Conservation (phyloP, 2,113 vertebrate genomes). For the Cariama cristata region DNA sequence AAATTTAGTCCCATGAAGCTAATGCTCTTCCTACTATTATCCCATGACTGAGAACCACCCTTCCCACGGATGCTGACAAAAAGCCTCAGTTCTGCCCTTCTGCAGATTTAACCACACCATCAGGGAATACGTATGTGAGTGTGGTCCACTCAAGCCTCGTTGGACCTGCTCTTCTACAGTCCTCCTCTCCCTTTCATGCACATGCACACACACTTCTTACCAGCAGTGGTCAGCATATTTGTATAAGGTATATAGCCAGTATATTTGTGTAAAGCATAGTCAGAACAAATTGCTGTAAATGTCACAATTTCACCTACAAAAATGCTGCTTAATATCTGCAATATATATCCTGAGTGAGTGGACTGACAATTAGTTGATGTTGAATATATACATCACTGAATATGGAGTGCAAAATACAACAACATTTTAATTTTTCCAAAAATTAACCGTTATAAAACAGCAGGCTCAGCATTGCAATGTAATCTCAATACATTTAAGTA, state of each 20-base stretch:
- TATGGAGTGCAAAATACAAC: not conserved
- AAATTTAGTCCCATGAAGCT: not conserved
- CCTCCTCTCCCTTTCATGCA: not conserved
- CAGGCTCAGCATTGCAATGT: not conserved
- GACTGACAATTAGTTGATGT: not conserved
- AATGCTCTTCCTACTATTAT: not conserved
- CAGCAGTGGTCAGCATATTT: not conserved
- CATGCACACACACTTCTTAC: not conserved
- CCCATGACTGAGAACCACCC: not conserved
- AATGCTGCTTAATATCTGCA: not conserved
- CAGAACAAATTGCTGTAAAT: not conserved
- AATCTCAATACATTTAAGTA: not conserved
- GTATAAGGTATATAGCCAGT: not conserved
- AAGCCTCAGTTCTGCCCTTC: not conserved
- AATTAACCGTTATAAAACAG: not conserved
- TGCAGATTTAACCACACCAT: not conserved
- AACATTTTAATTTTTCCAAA: not conserved
- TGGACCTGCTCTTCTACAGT: not conserved
- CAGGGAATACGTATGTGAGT: not conserved
- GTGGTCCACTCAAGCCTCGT: not conserved
- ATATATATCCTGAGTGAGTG: not conserved
- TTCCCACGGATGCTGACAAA: not conserved
- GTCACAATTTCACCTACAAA: not conserved
- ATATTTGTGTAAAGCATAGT: not conserved
- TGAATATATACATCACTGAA: not conserved